Conservation (phyloP, 2,797 vertebrate genomes). For the Enteromius viviparus region DNA sequence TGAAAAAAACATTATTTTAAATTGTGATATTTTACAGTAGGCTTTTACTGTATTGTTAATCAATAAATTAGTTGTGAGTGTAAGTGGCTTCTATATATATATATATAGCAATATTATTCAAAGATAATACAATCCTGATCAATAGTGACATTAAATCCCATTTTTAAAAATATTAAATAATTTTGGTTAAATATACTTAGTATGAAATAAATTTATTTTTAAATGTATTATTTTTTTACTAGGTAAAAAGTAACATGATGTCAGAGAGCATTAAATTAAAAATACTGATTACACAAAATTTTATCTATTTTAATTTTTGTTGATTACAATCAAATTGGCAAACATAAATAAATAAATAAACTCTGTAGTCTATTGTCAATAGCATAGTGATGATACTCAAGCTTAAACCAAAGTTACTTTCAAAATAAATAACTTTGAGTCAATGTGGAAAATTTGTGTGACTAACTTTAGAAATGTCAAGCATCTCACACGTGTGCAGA, state of each 20-base stretch:
- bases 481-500: background rate
- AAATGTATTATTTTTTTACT: too few species aligned
- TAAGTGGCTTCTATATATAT: too few species aligned
- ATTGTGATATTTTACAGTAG: background rate
- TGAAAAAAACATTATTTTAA: background rate
- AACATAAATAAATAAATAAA: background rate
- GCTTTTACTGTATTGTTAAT: background rate
- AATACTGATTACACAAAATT: background rate
- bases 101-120: background rate
- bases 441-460: background rate
- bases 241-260: background rate
- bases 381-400: background rate
- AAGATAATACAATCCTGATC: background rate
- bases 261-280: background rate
- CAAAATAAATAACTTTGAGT: background rate
- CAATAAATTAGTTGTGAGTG: background rate
- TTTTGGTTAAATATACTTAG: too few species aligned
- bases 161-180: too few species aligned
- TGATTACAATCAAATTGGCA: background rate
- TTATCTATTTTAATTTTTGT: background rate
- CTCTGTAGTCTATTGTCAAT: background rate
- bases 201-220: too few species aligned
- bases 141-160: background rate
- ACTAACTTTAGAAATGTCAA: background rate
- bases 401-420: background rate